Evolutionary conservation across 2,888 invertebrate species (phyloP).

Genomic region (Torymus aiolomorphi): DNA sequence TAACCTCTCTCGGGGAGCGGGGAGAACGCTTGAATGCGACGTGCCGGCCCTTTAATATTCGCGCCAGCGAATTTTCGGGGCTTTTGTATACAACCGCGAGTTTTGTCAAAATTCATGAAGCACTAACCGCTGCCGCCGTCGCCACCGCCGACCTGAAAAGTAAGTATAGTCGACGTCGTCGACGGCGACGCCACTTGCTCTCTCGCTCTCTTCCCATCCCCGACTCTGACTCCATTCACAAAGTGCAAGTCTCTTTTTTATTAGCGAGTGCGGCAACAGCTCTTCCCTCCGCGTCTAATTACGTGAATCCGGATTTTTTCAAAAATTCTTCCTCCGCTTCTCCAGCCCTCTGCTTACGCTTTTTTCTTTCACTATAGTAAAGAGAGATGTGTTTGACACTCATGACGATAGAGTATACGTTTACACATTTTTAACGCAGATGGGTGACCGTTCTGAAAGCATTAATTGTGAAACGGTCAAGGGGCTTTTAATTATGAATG

Average conservation of each 20-base stretch:
- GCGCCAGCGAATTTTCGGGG: slow-evolving; percentile 45
- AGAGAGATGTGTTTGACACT: no score
- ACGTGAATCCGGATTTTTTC: no score
- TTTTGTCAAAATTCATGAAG: slow-evolving; percentile 54
- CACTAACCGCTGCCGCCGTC: slow-evolving; percentile 23
- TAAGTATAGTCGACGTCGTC: not conserved
- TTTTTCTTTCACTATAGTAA: no score
- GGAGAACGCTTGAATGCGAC: slow-evolving; percentile 29
- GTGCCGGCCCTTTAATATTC: slow-evolving; percentile 49
- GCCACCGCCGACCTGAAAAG: slow-evolving; percentile 18
- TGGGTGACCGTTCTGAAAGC: no score
- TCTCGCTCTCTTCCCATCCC: no score
- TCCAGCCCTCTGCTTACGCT: no score
- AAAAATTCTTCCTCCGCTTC: no score
- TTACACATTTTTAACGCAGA: no score
- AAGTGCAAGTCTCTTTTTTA: slow-evolving; percentile 1
- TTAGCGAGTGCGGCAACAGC: not conserved
- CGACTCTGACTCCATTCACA: not conserved
- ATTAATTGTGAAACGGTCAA: no score
- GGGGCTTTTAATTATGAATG: no score
- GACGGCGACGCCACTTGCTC: slow-evolving; percentile 20
- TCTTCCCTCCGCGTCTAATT: no score
- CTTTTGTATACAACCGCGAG: slow-evolving; percentile 45
- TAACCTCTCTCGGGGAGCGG: not conserved
- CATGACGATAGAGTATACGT: no score